Conservation (phyloP, 2,113 vertebrate genomes). For the Cololabis saira region DNA sequence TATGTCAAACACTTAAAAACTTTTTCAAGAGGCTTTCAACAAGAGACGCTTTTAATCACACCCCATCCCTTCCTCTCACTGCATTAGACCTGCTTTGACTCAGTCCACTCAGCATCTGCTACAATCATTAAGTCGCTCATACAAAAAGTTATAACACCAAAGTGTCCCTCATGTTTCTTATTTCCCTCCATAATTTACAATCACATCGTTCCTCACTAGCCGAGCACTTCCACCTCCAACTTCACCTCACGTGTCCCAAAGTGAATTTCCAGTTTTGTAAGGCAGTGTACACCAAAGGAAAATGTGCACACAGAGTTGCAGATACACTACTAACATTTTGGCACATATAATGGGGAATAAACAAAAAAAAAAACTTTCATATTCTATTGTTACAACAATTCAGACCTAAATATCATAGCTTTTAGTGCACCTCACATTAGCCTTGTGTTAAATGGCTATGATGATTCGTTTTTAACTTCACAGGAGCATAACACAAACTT, state of each 20-base stretch:
- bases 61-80: constrained; percentile 32
- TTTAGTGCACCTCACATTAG: background rate
- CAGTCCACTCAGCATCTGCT: constrained; percentile 28
- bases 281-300: constrained; percentile 14
- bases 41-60: constrained; percentile 34
- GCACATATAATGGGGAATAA: background rate
- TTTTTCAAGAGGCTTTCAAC: constrained; percentile 46
- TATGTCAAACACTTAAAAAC: constrained; percentile 28
- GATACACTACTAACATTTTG: constrained; percentile 10
- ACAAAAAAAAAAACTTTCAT: background rate
- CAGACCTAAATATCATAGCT: constrained; percentile 13
- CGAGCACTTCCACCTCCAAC: constrained; percentile 27
- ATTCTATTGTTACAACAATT: constrained; percentile 1
- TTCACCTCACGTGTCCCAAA: constrained; percentile 1
- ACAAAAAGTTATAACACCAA: constrained; percentile 31
- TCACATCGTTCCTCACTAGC: constrained; percentile 20
- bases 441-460: background rate
- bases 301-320: constrained; percentile 3
- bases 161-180: constrained; percentile 13
- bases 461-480: constrained; percentile 16
- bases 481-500: constrained; percentile 17
- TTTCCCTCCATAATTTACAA: constrained; percentile 1
- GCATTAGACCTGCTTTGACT: constrained; percentile 36
- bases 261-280: constrained; percentile 30
- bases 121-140: constrained; percentile 64